Base-by-base conservation (phyloP, 2,797 vertebrate genomes). In the Schizothorax lantsangensis region DNA sequence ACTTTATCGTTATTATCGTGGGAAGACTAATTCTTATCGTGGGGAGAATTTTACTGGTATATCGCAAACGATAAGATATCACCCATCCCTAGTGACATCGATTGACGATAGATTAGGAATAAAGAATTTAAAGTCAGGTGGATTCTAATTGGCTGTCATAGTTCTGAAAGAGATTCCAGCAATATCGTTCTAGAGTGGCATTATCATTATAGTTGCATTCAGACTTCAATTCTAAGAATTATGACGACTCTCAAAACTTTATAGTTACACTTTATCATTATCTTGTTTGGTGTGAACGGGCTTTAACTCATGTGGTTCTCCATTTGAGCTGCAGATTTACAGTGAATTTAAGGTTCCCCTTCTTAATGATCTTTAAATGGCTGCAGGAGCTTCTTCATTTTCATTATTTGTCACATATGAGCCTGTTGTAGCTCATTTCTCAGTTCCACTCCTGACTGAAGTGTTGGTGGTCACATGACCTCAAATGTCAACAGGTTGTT, bases 401-500 rank as follows among this genome's bases (percentile, higher is more conserved):
- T 64, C 2, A 52, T 36, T 88, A 36, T 87, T 64, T 69, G 54
- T 80, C 86, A 82, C n/a, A 77, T 77, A 54, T 8, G 40, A 47
- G 62, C 62, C 54, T 47, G 9, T 33, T 52, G 33, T 69, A 79
- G 80, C 79, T 80, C 38, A 14, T 84, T 83, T 84, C 80, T 87
- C 87, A 86, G 89, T 88, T 84, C 81, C 75, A 88, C 30, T 85
- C 77, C 81, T 87, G 84, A 86, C 87, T 88, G 84, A 86, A 90
- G 88, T 85, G 81, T 78, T 83, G 74, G 81, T 80, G 88, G 87
- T 90, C 91, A 91, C 88, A 84, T 90, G 91, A 79, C 83, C 83
- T 89, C 81, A 87, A 90, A 90, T 89, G 91, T 91, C 90, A 91
- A 90, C 91, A 91, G 89, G 85, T 80, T 87, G 90, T 86, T 90